These are phyloP conservation scores for Alloscopus bannaensis DNA, from an alignment of 2,888 invertebrate genomes.

Conservation along the genomic window DNA sequence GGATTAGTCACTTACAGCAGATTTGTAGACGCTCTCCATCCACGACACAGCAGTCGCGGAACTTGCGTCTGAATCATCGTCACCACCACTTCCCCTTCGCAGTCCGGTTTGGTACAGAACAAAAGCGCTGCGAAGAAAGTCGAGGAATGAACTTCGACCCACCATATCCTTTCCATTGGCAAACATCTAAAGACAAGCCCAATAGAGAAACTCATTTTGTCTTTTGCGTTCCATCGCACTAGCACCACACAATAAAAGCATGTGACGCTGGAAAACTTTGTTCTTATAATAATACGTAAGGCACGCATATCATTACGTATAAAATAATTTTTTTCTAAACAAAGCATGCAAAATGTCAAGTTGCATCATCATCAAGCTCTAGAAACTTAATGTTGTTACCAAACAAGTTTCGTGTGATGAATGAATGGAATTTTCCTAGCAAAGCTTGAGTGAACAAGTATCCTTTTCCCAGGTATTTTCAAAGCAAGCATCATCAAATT, in stretches of 20 bases:
- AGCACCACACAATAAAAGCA: background rate
- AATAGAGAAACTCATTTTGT: background rate
- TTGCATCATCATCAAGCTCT: background rate
- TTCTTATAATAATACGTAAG: background rate
- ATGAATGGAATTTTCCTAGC: background rate
- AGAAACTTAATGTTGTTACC: background rate
- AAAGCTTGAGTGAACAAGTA: background rate
- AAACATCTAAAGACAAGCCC: slow-evolving; percentile 68
- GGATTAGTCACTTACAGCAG: slow-evolving; percentile 83
- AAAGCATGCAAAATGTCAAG: background rate
- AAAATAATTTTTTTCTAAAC: background rate
- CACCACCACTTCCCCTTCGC: slow-evolving; percentile 10
- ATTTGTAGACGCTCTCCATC: slow-evolving; percentile 81
- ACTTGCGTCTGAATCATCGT: slow-evolving; percentile 23
- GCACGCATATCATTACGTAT: background rate
- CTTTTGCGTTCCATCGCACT: background rate
- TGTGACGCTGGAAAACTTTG: background rate
- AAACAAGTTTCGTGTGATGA: background rate
- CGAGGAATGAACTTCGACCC: slow-evolving; percentile 66
- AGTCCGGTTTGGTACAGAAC: slow-evolving; percentile 60
- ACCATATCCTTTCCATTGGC: slow-evolving; percentile 71
- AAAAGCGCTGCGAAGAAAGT: slow-evolving; percentile 72
- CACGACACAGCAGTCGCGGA: slow-evolving; percentile 48
- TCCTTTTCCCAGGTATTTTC: background rate
- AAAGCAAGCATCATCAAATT: background rate